Base-by-base conservation (phyloP, 1,140 invertebrate genomes). In the Pristionchus pacificus region DNA sequence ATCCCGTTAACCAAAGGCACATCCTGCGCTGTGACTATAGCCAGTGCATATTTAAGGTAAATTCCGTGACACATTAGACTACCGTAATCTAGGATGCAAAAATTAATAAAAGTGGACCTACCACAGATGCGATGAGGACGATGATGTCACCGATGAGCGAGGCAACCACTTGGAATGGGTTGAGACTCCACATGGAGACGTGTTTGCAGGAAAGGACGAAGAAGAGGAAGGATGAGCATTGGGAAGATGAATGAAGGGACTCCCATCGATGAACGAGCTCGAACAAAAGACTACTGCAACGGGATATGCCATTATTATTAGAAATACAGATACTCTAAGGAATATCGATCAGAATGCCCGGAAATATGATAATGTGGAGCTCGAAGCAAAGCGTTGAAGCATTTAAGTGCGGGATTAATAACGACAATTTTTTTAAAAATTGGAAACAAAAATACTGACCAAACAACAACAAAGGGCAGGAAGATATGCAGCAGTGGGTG, bases 391-490 rank as follows among this genome's bases (percentile, higher is more conserved):
- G 61, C 24, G n/a, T 68, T 24, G 29, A 65, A 68, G 38, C n/a
- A n/a, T n/a, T n/a, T n/a, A n/a, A 68, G 19, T 13, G 61, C 19
- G 24, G 65, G 10, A 64, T 55, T 68, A 29, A 67, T 61, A 65
- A 15, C n/a, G 13, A 66, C 10, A 19, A 68, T 15, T 61, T 61
- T 13, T 27, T 19, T 10, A n/a, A 58, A 6, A 24, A n/a, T 25
- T 67, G 61, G 14, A 15, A 67, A 59, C 15, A 67, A 67, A 66
- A 19, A 27, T 14, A 6, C 25, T 15, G 13, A 61, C 67, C 60
- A 30, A 25, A n/a, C 24, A n/a, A 30, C 24, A 32, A 65, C 14
- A 14, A 25, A 25, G 6, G 19, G 27, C 15, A 68, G 10, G 31
- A 68, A 68, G 6, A 25, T 27, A 38, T 49, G 25, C 60, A 30